Evolutionary conservation across 2,797 vertebrate species (phyloP).

Genomic region (Petrocephalus schoutedeni): DNA sequence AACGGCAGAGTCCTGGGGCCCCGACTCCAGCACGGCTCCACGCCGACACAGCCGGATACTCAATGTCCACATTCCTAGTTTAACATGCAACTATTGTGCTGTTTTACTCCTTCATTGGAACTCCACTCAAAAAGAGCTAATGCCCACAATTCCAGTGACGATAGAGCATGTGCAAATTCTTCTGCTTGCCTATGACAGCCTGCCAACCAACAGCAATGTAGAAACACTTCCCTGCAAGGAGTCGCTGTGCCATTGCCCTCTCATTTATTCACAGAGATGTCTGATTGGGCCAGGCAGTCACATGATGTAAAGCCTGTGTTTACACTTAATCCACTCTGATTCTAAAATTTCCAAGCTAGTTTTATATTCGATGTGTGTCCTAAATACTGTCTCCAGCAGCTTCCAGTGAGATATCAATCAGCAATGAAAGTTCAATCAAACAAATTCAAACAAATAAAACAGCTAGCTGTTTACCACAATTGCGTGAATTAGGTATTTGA

Average conservation of each 20-base stretch:
- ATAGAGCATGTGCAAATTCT: background rate
- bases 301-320: background rate
- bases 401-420: constrained; percentile 3
- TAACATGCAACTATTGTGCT: background rate
- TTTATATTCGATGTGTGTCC: background rate
- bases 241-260: background rate
- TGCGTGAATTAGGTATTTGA: background rate
- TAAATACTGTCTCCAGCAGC: background rate
- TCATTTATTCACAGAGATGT: background rate
- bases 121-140: background rate
- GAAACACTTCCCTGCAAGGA: background rate
- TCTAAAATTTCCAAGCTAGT: background rate
- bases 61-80: background rate
- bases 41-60: background rate
- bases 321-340: background rate
- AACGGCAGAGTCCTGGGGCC: background rate
- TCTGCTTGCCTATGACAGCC: background rate
- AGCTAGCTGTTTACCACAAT: background rate
- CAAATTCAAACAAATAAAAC: background rate
- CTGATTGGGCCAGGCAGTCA: background rate
- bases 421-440: background rate
- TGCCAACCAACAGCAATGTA: background rate
- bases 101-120: background rate
- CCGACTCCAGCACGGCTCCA: background rate
- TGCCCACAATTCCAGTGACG: background rate